Evolutionary conservation across 1,140 invertebrate genomes (phyloP), one percentile per base, ranked within the genome.

Genomic region (Teleogryllus occipitalis): DNA sequence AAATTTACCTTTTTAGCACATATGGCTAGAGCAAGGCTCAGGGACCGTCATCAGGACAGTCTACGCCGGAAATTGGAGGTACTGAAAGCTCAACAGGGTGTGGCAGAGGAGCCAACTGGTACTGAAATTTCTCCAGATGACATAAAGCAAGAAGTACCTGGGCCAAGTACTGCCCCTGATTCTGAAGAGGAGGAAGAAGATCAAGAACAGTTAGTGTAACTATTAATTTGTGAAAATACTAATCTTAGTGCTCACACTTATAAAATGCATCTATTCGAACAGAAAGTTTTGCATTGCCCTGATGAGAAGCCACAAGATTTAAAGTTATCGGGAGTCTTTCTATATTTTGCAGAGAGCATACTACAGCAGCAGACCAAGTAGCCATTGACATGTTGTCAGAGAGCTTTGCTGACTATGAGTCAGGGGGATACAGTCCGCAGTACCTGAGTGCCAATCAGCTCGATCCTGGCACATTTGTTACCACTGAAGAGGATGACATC

Each of bases 1-100:
- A 39, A 39, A 39, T 39, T 65, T 65, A 14, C 7, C 54, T 46
- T 82, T 83, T 22, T 84, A 92, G 97, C 97, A 8, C 96, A 98
- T 86, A 97, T 98, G 91, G 97, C 98, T 0, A 90, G 96, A 82
- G 96, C 96, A 7, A 88, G 97, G 65, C 88, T 99, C 2, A 88
- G 96, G 80, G 97, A 99, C 87, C 87, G 95, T 12, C 98, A 99
- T 88, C 94, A 98, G 86, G 92, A 95, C 81, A 96, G 97, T 85
- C 87, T 99, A n/a, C 90, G 91, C 74, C 90, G 93, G 83, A 98
- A 99, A 88, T 87, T 99, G 80, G 91, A 95, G 84, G 90, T 97
- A 77, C 88, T 99, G 6, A 98, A 97, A 86, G 93, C 94, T 77
- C 95, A 97, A 86, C 94, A 96, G 87, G 92, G 92, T 7, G 92